Evolutionary conservation across 92 coral and sea anemone species (phyloP), one percentile per base, ranked within the genome.

Genomic region (Diadumene lineata): DNA sequence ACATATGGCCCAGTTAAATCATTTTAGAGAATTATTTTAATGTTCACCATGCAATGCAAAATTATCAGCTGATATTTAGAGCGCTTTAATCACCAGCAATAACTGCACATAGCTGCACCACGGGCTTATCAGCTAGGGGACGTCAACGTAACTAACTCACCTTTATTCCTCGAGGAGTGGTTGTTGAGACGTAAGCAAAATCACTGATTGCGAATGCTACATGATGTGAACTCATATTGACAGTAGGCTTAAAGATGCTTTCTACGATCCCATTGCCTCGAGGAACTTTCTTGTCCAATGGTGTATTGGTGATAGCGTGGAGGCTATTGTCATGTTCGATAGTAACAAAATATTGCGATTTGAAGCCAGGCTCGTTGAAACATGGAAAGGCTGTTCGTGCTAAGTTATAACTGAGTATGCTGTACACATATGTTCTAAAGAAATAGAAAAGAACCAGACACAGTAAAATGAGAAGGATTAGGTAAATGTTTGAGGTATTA

Each of bases 331-430:
- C 65, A 75, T 89, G 93, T 48, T 79, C 88, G 70, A 92, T 50
- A 38, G 79, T 86, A 44, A 92, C 60, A 18, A 70, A 51, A 56
- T 88, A 92, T 43, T 63, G 56, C 0, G 97, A 87, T 77, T 88
- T 92, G 77, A 86, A 75, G 66, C 79, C 94, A 0, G 97, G 97
- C 70, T 92, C 97, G 76, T 91, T 93, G 43, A 91, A 91, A 68
- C 97, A 91, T 10, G 97, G 97, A 29, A 91, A 88, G 11, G 93
- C 91, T 0, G 80, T 83, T 24, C 97, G 61, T 7, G 97, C 97
- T n/a, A 82, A 87, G 1, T 83, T 85, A 30, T 88, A 66, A 63
- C 80, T 84, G 31, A 92, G 86, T 91, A 68, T 88, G 70, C 65
- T 89, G 60, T 75, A 93, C 88, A 53, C 24, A 56, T 53, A 53